Conservation (phyloP, 2,113 vertebrate species). For the Stictonetta naevosa region DNA sequence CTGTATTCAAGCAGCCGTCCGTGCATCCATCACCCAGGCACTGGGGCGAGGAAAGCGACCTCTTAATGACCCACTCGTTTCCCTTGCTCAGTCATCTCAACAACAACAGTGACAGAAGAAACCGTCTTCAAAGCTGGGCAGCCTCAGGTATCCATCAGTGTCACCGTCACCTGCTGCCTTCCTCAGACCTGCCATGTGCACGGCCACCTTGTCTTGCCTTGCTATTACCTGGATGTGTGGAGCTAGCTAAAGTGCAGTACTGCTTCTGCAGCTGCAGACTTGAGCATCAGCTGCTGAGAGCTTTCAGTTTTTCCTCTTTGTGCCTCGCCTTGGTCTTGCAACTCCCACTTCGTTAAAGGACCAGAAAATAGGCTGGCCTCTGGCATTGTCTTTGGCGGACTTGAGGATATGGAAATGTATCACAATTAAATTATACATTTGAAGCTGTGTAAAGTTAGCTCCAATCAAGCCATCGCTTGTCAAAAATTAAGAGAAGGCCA, state of each 20-base stretch:
- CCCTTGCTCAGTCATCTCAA: neutral
- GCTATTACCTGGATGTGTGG: neutral
- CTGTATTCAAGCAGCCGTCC: neutral
- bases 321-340: neutral
- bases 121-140: neutral
- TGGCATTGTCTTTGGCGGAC: constrained; percentile 11
- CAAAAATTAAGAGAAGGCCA: constrained; percentile 62
- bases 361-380: neutral
- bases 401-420: constrained; percentile 6
- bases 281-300: neutral
- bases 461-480: constrained; percentile 55
- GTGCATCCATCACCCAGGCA: neutral
- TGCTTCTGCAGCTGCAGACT: neutral
- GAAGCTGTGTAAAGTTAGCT: constrained; percentile 43
- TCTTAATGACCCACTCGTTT: neutral
- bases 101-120: neutral
- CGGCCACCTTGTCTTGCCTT: neutral
- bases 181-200: neutral
- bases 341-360: neutral
- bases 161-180: neutral
- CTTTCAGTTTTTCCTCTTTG: neutral
- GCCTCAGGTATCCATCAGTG: neutral
- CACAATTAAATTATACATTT: constrained; percentile 42
- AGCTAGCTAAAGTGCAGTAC: neutral
- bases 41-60: accelerated